Percentiles rank a stretch among this genome's conserved stretches.
phyloP scores from a whole-genome alignment of 2,797 vertebrate genomes.

The Acomys russatus region DNA sequence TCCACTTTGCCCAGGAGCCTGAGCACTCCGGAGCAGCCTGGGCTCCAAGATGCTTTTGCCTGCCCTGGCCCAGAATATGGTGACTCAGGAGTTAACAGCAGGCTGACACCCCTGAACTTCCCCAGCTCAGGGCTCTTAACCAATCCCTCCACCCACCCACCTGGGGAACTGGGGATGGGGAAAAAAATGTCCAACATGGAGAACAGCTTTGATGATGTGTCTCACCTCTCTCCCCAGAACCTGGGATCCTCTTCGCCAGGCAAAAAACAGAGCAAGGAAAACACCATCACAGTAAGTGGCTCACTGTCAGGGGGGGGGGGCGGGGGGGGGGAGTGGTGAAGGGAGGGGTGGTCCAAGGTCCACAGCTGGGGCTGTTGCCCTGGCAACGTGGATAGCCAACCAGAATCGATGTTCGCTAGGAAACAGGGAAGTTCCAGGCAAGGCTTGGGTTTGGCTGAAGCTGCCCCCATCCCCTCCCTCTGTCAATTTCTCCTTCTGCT shows the following conservation, averaged over 20 bases:
- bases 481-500: background rate
- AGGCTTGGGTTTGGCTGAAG: slow-evolving; percentile 41
- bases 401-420: slow-evolving; percentile 52
- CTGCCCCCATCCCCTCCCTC: background rate
- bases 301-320: background rate
- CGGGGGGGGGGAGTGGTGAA: no score
- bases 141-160: slow-evolving; percentile 23
- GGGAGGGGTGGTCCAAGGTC: background rate
- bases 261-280: slow-evolving; percentile 93
- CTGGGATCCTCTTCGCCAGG: slow-evolving; percentile 93
- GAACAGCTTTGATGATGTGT: slow-evolving; percentile 90
- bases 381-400: slow-evolving; percentile 62
- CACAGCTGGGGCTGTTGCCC: slow-evolving; percentile 73
- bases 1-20: slow-evolving; percentile 63
- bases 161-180: slow-evolving; percentile 62
- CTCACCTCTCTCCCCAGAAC: slow-evolving; percentile 92
- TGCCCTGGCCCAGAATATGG: slow-evolving; percentile 80
- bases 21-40: slow-evolving; percentile 41
- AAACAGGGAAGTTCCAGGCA: slow-evolving; percentile 56
- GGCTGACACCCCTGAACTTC: slow-evolving; percentile 77
- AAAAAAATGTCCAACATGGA: slow-evolving; percentile 88
- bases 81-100: slow-evolving; percentile 79
- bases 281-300: slow-evolving; percentile 93
- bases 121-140: slow-evolving; percentile 47
- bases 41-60: slow-evolving; percentile 51